phyloP scores from a whole-genome alignment of 2,113 vertebrate species.

The Leptosomus discolor region DNA sequence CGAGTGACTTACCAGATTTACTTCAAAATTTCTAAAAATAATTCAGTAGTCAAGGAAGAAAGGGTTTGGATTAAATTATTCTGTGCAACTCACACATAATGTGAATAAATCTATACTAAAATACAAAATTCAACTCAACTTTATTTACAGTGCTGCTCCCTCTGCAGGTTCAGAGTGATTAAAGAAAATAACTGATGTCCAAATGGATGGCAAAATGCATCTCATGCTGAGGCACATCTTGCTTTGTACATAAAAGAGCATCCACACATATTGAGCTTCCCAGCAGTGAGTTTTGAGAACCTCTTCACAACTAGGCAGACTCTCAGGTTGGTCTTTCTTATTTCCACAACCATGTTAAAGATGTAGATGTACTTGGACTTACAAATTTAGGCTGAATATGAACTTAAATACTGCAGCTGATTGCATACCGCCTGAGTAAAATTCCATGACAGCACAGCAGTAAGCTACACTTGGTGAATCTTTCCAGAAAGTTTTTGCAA shows the following conservation, averaged over 20 bases:
- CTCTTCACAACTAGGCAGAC: not conserved
- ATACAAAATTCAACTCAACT: not conserved
- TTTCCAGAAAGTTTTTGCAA: not conserved
- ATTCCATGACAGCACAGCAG: not conserved
- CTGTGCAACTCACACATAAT: not conserved
- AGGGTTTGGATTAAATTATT: not conserved
- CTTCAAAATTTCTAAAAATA: not conserved
- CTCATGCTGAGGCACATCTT: not conserved
- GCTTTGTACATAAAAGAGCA: not conserved
- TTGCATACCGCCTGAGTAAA: not conserved
- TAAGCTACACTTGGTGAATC: not conserved
- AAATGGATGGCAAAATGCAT: not conserved
- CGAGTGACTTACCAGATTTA: not conserved
- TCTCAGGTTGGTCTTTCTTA: not conserved
- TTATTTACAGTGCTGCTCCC: not conserved
- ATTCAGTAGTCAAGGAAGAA: not conserved
- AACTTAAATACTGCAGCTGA: not conserved
- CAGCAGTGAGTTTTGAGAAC: not conserved
- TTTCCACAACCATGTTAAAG: not conserved
- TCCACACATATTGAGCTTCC: not conserved
- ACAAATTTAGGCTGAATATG: not conserved
- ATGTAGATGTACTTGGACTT: not conserved
- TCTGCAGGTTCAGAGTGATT: not conserved
- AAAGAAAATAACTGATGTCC: not conserved
- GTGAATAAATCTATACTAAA: not conserved